These are phyloP conservation scores for Rutilus rutilus DNA, from an alignment of 2,113 vertebrate genomes.

Conservation along the genomic window DNA sequence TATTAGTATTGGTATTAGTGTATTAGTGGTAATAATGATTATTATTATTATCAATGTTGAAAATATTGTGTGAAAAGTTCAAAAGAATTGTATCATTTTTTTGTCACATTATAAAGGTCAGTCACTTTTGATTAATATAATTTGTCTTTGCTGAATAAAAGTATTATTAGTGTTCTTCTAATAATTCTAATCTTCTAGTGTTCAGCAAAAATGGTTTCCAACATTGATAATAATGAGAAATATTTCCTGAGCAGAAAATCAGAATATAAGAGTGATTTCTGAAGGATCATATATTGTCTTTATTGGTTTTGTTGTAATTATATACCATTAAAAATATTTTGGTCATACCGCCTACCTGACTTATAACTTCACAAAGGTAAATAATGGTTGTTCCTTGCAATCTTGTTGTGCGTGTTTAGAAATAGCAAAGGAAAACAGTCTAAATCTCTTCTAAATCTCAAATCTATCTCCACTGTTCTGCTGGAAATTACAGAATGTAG, in stretches of 20 bases:
- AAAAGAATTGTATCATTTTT: too few species aligned
- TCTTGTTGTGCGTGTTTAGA: background rate
- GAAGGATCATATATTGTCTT: background rate
- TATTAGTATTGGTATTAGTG: too few species aligned
- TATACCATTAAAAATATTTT: background rate
- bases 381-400: background rate
- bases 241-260: background rate
- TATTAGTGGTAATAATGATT: too few species aligned
- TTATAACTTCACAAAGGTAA: background rate
- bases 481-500: constrained; percentile 22
- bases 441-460: constrained; percentile 17
- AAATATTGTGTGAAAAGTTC: background rate
- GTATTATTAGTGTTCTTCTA: too few species aligned
- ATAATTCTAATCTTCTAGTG: too few species aligned
- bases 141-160: too few species aligned
- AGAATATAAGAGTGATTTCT: background rate
- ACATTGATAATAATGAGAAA: background rate
- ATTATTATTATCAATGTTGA: background rate
- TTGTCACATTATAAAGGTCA: too few species aligned
- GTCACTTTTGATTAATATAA: too few species aligned
- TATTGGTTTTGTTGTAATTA: background rate
- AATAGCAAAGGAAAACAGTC: background rate
- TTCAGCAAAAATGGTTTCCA: background rate
- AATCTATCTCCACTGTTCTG: background rate
- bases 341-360: background rate